Conservation (phyloP, 2,113 vertebrate genomes). For the Cyprinodon brontotheroides region DNA sequence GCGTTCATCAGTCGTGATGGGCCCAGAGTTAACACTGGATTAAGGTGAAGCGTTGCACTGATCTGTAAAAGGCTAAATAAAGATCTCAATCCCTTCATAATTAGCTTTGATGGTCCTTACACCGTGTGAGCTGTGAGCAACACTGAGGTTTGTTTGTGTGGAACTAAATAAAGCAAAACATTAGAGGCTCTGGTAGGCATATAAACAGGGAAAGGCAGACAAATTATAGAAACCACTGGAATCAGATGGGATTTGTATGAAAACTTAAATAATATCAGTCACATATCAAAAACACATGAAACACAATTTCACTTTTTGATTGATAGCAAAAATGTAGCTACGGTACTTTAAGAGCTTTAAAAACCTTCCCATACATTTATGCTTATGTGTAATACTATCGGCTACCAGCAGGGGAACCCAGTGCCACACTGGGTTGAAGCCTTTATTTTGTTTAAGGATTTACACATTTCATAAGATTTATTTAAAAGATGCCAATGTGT, state of each 20-base stretch:
- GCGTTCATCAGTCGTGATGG: conserved; percentile 42
- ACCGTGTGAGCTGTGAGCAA: conserved; percentile 49
- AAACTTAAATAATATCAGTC: background rate
- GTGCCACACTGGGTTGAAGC: background rate
- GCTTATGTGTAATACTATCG: too few species aligned
- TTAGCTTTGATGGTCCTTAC: conserved; percentile 67
- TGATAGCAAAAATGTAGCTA: too few species aligned
- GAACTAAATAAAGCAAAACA: conserved; percentile 4
- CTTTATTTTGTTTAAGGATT: background rate
- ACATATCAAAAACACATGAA: background rate
- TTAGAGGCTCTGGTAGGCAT: conserved; percentile 2
- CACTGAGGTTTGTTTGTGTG: conserved; percentile 45
- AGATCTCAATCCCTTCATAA: conserved; percentile 80
- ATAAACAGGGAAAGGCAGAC: background rate
- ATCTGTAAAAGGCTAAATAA: conserved; percentile 81
- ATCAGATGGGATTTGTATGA: background rate
- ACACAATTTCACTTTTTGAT: background rate
- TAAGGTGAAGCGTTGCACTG: conserved; percentile 69
- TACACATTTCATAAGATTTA: background rate
- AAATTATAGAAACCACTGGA: background rate
- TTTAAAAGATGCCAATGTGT: too few species aligned
- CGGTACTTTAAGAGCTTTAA: background rate
- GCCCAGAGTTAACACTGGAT: conserved; percentile 67
- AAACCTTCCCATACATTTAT: background rate
- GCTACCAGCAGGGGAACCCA: conserved; percentile 50